Percentiles rank a stretch among this genome's conserved stretches.
phyloP scores from a whole-genome alignment of 2,113 vertebrate species.

The Prionailurus bengalensis region DNA sequence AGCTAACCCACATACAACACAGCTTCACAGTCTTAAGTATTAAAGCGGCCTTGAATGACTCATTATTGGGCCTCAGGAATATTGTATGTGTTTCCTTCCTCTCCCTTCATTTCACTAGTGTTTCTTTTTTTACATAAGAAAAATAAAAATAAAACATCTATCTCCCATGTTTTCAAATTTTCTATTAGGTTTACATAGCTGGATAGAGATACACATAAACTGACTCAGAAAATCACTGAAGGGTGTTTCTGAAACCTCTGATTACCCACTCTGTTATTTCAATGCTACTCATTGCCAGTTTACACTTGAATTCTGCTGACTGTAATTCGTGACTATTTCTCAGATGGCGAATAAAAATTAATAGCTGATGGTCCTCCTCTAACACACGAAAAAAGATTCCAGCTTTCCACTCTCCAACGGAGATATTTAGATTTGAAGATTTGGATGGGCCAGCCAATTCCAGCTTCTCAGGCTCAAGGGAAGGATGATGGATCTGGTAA shows the following conservation, averaged over 20 bases:
- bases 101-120: neutral
- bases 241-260: neutral
- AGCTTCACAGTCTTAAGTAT: neutral
- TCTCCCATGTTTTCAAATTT: neutral
- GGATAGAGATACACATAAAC: neutral
- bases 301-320: neutral
- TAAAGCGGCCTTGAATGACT: neutral
- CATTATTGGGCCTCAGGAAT: neutral
- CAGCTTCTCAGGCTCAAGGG: neutral
- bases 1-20: neutral
- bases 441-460: neutral
- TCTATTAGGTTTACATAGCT: neutral
- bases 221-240: neutral
- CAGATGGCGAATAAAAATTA: neutral
- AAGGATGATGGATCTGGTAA: neutral
- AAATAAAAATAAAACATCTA: neutral
- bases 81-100: neutral
- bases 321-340: neutral
- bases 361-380: neutral
- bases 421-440: neutral
- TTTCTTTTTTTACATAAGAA: neutral
- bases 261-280: neutral
- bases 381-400: neutral
- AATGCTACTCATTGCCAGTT: neutral
- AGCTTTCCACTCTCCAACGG: neutral